Percentiles rank a stretch among this genome's conserved stretches.
Evolutionary conservation across 2,797 vertebrate genomes (phyloP).

Genomic region (Anomalospiza imberbis): DNA sequence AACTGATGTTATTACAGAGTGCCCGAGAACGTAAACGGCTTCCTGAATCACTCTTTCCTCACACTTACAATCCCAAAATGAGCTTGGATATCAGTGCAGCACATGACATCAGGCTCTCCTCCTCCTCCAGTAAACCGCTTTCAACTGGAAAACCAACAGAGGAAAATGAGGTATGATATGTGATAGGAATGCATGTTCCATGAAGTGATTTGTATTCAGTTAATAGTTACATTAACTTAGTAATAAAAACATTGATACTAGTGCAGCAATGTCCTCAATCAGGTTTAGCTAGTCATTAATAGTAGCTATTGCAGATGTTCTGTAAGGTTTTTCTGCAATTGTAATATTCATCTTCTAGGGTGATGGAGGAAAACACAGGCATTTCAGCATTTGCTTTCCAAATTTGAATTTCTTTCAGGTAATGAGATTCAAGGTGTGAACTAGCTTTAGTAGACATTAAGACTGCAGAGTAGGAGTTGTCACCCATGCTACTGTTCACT

Average conservation of each 20-base stretch:
- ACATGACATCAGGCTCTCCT: constrained; percentile 64
- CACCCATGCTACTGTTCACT: background rate
- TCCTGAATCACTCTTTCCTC: constrained; percentile 91
- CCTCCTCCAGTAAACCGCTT: constrained; percentile 70
- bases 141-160: constrained; percentile 44
- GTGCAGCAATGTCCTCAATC: background rate
- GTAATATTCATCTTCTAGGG: background rate
- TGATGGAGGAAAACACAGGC: background rate
- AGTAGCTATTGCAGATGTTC: background rate
- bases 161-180: constrained; percentile 69
- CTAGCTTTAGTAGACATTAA: background rate
- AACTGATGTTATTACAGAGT: constrained; percentile 77
- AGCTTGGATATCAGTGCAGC: constrained; percentile 90
- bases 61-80: constrained; percentile 98
- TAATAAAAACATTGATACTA: background rate
- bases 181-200: background rate
- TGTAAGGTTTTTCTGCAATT: background rate
- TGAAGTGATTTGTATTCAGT: background rate
- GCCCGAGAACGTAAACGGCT: constrained; percentile 86
- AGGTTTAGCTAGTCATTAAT: background rate
- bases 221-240: background rate
- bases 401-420: background rate
- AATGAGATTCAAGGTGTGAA: background rate
- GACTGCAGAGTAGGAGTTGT: background rate
- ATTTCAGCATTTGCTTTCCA: background rate